A percentile compares a stretch with the other conserved stretches of the same genome.
phyloP scores from a whole-genome alignment of 1,140 invertebrate species.

The Penaeus vannamei region DNA sequence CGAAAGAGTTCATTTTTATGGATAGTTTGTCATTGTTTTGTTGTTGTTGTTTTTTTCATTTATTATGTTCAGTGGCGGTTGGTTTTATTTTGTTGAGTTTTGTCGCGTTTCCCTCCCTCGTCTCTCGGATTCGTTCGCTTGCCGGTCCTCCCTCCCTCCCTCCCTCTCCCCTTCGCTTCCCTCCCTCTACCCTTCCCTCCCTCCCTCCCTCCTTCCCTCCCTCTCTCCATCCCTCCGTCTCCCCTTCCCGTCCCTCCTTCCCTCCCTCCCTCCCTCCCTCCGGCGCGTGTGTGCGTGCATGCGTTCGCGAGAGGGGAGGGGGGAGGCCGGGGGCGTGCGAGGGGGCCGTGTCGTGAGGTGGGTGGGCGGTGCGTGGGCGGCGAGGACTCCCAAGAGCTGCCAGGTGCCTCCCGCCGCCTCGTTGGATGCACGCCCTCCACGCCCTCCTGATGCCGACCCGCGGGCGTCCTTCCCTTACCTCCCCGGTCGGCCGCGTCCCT shows the following conservation, averaged over 20 bases:
- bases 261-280: too few relatives aligned
- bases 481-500: not conserved
- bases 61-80: too few relatives aligned
- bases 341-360: conserved; percentile 36
- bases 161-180: too few relatives aligned
- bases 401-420: conserved; percentile 27
- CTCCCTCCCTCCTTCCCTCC: not conserved
- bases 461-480: not conserved
- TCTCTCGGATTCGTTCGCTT: not conserved
- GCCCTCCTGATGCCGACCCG: not conserved
- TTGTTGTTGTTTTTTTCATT: not conserved
- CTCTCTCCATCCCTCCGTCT: not conserved
- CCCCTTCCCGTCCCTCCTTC: too few relatives aligned
- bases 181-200: too few relatives aligned
- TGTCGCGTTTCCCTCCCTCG: not conserved
- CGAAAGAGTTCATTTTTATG: too few relatives aligned
- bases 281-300: not conserved
- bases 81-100: not conserved
- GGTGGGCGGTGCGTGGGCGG: conserved; percentile 61
- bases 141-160: not conserved
- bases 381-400: conserved; percentile 29
- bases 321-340: not conserved
- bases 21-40: not conserved
- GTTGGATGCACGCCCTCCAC: not conserved
- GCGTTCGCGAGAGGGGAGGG: not conserved